Percentiles rank a stretch among this genome's conserved stretches.
These are phyloP conservation scores for Zaprionus nigranus DNA, from an alignment of 1,140 invertebrate genomes.

Conservation along the genomic window DNA sequence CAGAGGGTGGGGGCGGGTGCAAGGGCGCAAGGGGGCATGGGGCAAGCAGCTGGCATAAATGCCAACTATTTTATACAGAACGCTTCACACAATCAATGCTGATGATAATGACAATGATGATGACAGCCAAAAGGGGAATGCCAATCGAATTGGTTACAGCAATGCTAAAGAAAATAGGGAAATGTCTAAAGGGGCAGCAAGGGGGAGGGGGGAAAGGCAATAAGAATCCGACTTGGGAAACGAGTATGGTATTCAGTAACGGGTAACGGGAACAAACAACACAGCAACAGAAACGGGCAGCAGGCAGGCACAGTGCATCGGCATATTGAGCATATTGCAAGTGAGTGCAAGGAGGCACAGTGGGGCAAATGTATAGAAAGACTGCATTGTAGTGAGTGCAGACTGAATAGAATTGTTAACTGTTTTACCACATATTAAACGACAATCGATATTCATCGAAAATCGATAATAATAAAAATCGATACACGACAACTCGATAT, in stretches of 20 bases:
- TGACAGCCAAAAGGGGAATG: conserved; percentile 43
- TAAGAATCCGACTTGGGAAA: conserved; percentile 3
- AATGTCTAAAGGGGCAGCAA: background rate
- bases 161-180: background rate
- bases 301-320: conserved; percentile 1
- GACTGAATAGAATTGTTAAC: too few relatives aligned
- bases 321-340: conserved; percentile 15
- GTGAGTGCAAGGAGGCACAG: conserved; percentile 22
- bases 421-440: too few relatives aligned
- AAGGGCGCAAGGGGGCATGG: background rate
- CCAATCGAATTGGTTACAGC: conserved; percentile 28
- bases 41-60: conserved; percentile 37
- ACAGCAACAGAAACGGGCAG: conserved; percentile 1
- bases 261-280: conserved; percentile 19
- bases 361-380: background rate
- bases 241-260: conserved; percentile 2
- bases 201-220: background rate
- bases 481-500: too few relatives aligned
- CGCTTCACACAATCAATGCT: conserved; percentile 57
- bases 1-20: background rate
- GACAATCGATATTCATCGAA: background rate
- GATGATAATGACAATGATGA: conserved; percentile 47
- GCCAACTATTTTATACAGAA: conserved; percentile 58
- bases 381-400: background rate
- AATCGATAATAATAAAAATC: too few relatives aligned